These are phyloP conservation scores for Thumatha senex DNA, from an alignment of 2,888 invertebrate genomes.

Conservation along the genomic window DNA sequence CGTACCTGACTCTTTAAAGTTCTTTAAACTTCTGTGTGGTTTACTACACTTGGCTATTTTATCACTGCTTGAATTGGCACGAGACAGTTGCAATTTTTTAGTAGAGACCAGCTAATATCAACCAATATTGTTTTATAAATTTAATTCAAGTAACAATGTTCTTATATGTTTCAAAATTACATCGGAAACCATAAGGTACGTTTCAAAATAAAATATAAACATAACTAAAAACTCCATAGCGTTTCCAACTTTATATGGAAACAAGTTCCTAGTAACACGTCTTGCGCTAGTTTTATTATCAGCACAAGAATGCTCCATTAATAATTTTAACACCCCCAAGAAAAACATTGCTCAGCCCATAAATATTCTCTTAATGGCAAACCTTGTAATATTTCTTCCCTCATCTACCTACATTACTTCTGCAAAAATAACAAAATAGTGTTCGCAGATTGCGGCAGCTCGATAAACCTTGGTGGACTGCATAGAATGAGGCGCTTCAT, in stretches of 20 bases:
- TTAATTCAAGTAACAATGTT: too few relatives aligned
- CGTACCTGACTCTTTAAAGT: too few relatives aligned
- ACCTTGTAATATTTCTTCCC: conserved; percentile 66
- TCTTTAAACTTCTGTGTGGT: too few relatives aligned
- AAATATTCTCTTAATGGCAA: conserved; percentile 70
- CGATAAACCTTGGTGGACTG: conserved; percentile 65
- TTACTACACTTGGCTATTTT: too few relatives aligned
- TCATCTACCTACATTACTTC: conserved; percentile 76
- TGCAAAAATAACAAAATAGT: conserved; percentile 78
- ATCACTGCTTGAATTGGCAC: too few relatives aligned
- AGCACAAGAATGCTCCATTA: conserved; percentile 54
- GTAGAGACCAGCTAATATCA: too few relatives aligned
- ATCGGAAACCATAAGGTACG: too few relatives aligned
- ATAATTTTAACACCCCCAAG: conserved; percentile 65
- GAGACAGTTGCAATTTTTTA: too few relatives aligned
- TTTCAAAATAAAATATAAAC: too few relatives aligned
- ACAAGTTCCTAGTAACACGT: conserved; percentile 9
- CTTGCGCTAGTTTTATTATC: conserved; percentile 33
- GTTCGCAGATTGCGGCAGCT: conserved; percentile 63
- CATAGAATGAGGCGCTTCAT: conserved; percentile 63
- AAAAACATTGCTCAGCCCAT: conserved; percentile 56
- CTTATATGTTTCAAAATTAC: too few relatives aligned
- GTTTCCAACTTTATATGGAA: conserved; percentile 8
- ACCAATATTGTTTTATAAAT: too few relatives aligned
- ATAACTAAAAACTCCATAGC: too few relatives aligned